Conservation (phyloP, 2,113 vertebrate species). For the Paramormyrops kingsleyae region DNA sequence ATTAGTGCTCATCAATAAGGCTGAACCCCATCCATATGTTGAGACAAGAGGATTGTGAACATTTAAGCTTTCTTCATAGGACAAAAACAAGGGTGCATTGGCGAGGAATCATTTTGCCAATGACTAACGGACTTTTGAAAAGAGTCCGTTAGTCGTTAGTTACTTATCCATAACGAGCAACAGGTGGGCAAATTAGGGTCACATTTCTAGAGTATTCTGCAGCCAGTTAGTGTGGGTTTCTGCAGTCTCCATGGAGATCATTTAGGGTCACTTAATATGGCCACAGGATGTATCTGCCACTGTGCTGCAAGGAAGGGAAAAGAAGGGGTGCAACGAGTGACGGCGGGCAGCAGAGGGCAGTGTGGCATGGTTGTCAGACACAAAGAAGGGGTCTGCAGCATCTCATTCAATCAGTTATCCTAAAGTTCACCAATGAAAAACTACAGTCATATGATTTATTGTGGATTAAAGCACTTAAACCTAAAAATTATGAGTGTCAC, state of each 20-base stretch:
- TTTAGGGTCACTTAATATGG: neutral
- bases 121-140: neutral
- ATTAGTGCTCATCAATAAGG: conserved; percentile 48
- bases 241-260: neutral
- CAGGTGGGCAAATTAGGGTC: neutral
- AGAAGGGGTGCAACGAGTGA: neutral
- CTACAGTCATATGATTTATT: neutral
- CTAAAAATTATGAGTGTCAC: neutral
- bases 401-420: neutral
- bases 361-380: neutral
- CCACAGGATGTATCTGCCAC: neutral
- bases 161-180: neutral
- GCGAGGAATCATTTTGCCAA: conserved; percentile 24
- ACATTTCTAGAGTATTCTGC: too few species aligned
- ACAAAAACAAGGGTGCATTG: conserved; percentile 50
- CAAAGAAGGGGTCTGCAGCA: neutral
- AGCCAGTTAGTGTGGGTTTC: neutral
- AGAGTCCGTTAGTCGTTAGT: neutral
- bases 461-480: neutral
- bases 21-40: conserved; percentile 35
- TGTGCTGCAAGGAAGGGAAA: neutral
- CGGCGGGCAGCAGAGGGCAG: neutral
- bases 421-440: neutral
- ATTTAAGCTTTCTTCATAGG: conserved; percentile 52
- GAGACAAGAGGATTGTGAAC: conserved; percentile 51